These are phyloP conservation scores for Alectoris magna DNA, from an alignment of 2,797 vertebrate species.

Conservation along the genomic window DNA sequence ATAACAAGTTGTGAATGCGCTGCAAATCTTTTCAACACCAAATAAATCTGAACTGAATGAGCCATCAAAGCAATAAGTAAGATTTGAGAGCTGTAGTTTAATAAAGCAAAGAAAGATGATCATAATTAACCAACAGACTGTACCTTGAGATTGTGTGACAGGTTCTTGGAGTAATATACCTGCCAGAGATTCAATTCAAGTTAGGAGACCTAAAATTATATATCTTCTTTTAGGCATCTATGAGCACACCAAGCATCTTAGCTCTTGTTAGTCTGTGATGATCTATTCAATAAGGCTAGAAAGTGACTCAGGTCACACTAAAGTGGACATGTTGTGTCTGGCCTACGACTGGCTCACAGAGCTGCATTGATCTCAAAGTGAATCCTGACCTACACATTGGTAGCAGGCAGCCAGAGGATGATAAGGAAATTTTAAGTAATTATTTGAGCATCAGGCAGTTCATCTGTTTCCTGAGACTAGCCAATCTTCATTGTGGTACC, in stretches of 20 bases:
- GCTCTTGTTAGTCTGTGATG: not conserved
- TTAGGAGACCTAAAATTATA: not conserved
- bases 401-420: not conserved
- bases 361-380: fast-evolving
- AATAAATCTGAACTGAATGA: not conserved
- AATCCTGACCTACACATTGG: not conserved
- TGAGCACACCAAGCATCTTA: not conserved
- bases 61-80: not conserved
- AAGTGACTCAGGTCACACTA: not conserved
- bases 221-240: not conserved
- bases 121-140: not conserved
- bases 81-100: not conserved
- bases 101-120: not conserved
- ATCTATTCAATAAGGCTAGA: not conserved
- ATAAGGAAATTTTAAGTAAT: not conserved
- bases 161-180: not conserved
- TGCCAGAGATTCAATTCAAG: not conserved
- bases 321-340: not conserved
- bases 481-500: not conserved
- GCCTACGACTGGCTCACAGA: not conserved
- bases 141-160: not conserved
- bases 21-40: not conserved
- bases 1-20: not conserved
- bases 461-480: not conserved
- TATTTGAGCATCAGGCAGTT: not conserved